phyloP scores from a whole-genome alignment of 2,888 invertebrate genomes.

The Ornithoptera priamus region DNA sequence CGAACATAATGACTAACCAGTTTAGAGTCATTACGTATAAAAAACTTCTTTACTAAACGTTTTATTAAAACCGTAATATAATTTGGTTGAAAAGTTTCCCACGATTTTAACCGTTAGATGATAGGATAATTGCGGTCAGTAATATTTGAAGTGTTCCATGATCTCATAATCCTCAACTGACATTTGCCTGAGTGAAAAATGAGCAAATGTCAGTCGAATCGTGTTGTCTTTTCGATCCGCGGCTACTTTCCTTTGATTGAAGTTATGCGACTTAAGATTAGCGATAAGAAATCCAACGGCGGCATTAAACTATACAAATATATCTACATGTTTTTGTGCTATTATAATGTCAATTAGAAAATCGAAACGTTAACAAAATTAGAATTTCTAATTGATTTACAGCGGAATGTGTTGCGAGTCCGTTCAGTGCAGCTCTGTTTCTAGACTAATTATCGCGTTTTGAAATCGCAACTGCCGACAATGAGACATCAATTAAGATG shows the following conservation, averaged over 20 bases:
- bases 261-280: conserved; percentile 33
- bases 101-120: conserved; percentile 32
- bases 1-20: no score
- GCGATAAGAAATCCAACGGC: conserved; percentile 22
- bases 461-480: conserved; percentile 23
- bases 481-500: conserved; percentile 31
- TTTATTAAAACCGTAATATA: conserved; percentile 3
- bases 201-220: conserved; percentile 42
- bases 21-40: no score
- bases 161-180: conserved; percentile 59
- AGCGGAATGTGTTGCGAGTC: background rate
- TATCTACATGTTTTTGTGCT: background rate
- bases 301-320: conserved; percentile 13
- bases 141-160: conserved; percentile 30
- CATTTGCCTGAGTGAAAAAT: conserved; percentile 63
- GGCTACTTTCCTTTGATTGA: conserved; percentile 45
- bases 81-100: conserved; percentile 30
- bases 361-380: conserved; percentile 8
- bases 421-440: conserved; percentile 2
- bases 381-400: conserved; percentile 10
- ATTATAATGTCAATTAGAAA: conserved; percentile 16
- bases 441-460: conserved; percentile 10
- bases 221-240: conserved; percentile 13
- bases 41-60: background rate
- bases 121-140: conserved; percentile 33